These are phyloP conservation scores for Gallinago jamesoni DNA, from an alignment of 2,113 vertebrate species.

Conservation along the genomic window DNA sequence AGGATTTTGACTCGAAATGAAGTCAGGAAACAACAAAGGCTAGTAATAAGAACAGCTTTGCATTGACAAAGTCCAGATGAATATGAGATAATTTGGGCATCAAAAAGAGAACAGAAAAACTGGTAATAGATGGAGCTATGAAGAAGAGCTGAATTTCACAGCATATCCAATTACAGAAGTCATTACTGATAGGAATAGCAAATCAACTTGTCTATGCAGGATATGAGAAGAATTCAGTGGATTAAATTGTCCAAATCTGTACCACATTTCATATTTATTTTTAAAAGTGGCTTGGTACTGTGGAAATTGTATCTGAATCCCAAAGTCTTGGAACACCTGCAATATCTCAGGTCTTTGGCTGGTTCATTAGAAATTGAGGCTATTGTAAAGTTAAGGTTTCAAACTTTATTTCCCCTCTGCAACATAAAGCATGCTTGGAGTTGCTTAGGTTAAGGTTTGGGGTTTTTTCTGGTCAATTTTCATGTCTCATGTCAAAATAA, in stretches of 20 bases:
- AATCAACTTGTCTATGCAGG: neutral
- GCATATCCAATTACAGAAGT: slow-evolving; percentile 13
- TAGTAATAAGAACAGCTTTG: slow-evolving; percentile 44
- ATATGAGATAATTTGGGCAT: slow-evolving; percentile 34
- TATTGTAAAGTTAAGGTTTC: neutral
- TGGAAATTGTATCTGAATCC: neutral
- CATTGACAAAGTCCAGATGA: slow-evolving; percentile 55
- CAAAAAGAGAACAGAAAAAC: slow-evolving; percentile 18
- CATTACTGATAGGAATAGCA: neutral
- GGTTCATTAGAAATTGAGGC: neutral
- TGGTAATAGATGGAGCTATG: neutral
- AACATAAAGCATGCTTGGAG: neutral
- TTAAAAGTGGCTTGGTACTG: neutral
- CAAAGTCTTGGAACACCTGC: neutral
- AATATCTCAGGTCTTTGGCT: neutral
- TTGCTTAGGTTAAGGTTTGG: neutral
- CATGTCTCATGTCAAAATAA: neutral
- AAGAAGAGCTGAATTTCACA: slow-evolving; percentile 46
- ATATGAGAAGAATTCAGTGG: slow-evolving; percentile 4
- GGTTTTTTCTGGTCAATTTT: neutral
- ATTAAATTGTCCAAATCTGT: slow-evolving; percentile 12
- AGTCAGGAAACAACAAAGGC: slow-evolving; percentile 42
- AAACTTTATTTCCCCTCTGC: neutral
- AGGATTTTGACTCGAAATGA: slow-evolving; percentile 30
- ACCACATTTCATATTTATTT: neutral